These are phyloP conservation scores for Podarcis cretensis DNA, from an alignment of 2,113 vertebrate genomes.

Conservation along the genomic window DNA sequence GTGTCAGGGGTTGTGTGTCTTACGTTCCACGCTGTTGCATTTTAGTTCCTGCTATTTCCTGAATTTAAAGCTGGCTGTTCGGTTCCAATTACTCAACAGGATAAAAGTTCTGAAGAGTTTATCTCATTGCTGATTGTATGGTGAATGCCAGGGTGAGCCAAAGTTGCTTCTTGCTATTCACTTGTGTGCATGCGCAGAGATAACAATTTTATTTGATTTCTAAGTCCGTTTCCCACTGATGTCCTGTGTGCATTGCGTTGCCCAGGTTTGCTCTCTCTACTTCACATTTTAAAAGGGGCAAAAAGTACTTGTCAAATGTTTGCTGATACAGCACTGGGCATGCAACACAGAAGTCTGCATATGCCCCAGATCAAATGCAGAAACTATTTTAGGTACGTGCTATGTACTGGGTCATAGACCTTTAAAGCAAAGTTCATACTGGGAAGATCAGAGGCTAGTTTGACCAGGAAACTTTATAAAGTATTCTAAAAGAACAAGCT, in stretches of 20 bases:
- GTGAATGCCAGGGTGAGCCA: background rate
- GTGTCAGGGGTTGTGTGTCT: conserved; percentile 3
- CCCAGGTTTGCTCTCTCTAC: background rate
- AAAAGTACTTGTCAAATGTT: background rate
- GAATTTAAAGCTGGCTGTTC: background rate
- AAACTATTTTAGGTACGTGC: background rate
- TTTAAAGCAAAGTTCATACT: background rate
- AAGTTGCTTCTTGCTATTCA: background rate
- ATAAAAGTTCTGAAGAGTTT: background rate
- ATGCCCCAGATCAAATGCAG: background rate
- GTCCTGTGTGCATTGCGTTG: background rate
- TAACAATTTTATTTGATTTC: background rate
- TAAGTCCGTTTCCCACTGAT: background rate
- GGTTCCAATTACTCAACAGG: background rate
- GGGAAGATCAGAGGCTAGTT: background rate
- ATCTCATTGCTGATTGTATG: background rate
- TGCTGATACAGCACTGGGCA: background rate
- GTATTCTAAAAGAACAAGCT: background rate
- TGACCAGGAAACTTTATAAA: background rate
- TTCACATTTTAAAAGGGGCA: background rate
- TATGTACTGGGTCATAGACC: background rate
- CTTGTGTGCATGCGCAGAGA: background rate
- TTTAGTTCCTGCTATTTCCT: conserved; percentile 17
- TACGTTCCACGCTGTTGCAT: background rate
- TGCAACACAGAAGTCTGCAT: background rate